phyloP scores from a whole-genome alignment of 2,888 invertebrate species.

The Drepana falcataria region DNA sequence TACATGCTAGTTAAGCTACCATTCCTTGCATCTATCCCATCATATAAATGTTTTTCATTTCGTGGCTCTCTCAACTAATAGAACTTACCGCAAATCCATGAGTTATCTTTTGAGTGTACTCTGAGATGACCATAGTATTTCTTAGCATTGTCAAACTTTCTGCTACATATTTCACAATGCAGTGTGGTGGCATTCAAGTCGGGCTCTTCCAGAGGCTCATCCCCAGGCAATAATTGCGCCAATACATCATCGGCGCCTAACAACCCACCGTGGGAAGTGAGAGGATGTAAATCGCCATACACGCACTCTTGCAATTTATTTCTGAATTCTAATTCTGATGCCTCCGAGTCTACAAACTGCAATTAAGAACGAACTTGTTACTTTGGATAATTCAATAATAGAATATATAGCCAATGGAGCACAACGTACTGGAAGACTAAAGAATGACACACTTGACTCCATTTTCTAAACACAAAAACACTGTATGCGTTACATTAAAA shows the following conservation, averaged over 20 bases:
- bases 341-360: conserved; percentile 58
- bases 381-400: conserved; percentile 1
- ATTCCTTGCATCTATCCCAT: too few relatives aligned
- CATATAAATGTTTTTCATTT: too few relatives aligned
- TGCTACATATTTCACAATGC: conserved; percentile 67
- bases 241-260: conserved; percentile 58
- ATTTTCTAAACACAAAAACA: conserved; percentile 24
- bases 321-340: conserved; percentile 41
- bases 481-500: conserved; percentile 5
- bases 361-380: conserved; percentile 9
- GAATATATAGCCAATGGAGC: background rate
- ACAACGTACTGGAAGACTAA: conserved; percentile 59
- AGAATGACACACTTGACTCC: conserved; percentile 60
- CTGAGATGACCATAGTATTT: conserved; percentile 70
- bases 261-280: conserved; percentile 43
- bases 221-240: conserved; percentile 61
- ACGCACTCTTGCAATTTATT: conserved; percentile 39
- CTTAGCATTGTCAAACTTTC: conserved; percentile 67
- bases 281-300: conserved; percentile 45
- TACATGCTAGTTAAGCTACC: too few relatives aligned
- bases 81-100: conserved; percentile 66
- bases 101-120: conserved; percentile 66
- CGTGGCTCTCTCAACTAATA: too few relatives aligned
- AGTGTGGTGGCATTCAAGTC: conserved; percentile 64
- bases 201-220: conserved; percentile 64